phyloP scores from a whole-genome alignment of 2,113 vertebrate species.

The Hylia prasina region DNA sequence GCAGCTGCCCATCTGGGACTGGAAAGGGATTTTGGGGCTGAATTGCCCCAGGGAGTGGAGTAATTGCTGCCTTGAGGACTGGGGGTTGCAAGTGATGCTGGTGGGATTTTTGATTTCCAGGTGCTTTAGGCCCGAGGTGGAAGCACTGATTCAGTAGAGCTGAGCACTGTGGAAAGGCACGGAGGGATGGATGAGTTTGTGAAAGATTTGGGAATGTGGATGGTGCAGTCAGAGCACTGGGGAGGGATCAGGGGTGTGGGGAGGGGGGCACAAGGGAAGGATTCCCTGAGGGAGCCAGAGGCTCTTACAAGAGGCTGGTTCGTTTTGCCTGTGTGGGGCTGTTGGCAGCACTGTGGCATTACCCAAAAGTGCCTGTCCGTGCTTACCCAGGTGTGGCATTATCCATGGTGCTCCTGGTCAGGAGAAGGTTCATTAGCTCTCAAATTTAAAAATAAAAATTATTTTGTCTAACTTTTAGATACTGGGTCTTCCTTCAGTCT shows the following conservation, averaged over 20 bases:
- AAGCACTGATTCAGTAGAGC: neutral
- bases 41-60: neutral
- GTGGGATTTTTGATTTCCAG: neutral
- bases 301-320: neutral
- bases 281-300: neutral
- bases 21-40: neutral
- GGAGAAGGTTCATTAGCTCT: neutral
- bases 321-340: neutral
- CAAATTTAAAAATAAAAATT: neutral
- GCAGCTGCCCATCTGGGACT: neutral
- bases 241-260: rapidly evolving
- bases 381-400: neutral
- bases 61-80: neutral
- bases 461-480: neutral
- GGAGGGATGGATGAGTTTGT: neutral
- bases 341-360: neutral
- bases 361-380: neutral
- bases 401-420: neutral
- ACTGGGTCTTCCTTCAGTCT: neutral
- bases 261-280: neutral
- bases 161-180: neutral
- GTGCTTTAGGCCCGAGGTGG: neutral
- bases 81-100: neutral
- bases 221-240: neutral
- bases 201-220: neutral